Evolutionary conservation across 2,113 vertebrate species (phyloP).

Genomic region (Archilochus colubris): DNA sequence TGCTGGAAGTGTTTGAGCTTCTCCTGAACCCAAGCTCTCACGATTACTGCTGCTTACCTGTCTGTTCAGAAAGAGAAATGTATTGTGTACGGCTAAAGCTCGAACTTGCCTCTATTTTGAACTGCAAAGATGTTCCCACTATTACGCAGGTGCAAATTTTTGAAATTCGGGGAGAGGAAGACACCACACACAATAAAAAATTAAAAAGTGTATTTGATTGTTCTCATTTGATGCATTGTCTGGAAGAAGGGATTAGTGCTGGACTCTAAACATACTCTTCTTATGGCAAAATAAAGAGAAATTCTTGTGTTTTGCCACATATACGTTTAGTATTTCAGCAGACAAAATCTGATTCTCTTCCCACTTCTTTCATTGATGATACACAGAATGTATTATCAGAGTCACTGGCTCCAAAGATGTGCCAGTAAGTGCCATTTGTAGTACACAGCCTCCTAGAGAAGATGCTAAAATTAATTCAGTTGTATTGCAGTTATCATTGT

Average conservation of each 20-base stretch:
- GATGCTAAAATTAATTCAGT: neutral
- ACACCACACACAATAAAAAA: neutral
- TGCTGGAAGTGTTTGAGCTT: neutral
- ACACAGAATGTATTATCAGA: neutral
- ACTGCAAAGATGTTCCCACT: neutral
- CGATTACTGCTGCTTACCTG: neutral
- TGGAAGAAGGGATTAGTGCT: neutral
- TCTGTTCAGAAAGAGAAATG: conserved; percentile 11
- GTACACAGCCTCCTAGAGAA: neutral
- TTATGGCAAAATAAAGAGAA: neutral
- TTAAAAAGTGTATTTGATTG: neutral
- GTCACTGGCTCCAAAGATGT: neutral
- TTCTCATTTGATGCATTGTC: neutral
- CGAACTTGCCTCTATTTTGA: conserved; percentile 6
- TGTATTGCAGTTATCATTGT: neutral
- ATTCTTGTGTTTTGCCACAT: neutral
- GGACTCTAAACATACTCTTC: neutral
- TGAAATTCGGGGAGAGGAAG: neutral
- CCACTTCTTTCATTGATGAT: neutral
- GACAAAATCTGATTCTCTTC: neutral
- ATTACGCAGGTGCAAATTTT: neutral
- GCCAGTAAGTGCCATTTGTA: neutral
- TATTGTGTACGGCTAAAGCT: neutral
- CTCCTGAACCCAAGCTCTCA: neutral
- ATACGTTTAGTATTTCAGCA: neutral